A percentile compares a stretch with the other conserved stretches of the same genome.
These are phyloP conservation scores for Esperia sulphurella DNA, from an alignment of 2,888 invertebrate species.

Conservation along the genomic window DNA sequence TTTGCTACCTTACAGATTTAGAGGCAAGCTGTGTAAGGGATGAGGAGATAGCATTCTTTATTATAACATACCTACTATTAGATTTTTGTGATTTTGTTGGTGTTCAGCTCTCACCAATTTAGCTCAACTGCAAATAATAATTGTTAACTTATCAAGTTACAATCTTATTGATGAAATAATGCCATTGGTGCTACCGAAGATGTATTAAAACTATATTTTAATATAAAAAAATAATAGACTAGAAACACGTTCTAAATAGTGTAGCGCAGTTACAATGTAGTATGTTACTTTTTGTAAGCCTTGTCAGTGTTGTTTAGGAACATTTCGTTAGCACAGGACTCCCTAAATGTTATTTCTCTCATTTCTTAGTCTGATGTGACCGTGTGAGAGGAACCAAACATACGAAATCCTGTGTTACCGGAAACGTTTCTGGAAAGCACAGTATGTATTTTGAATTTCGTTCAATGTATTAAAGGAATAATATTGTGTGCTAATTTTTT, in stretches of 20 bases:
- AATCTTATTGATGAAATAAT: constrained; percentile 6
- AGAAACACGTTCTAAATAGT: constrained; percentile 29
- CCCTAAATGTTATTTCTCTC: too few species aligned
- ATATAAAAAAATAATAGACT: constrained; percentile 15
- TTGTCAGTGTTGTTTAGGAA: constrained; percentile 6
- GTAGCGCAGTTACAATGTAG: constrained; percentile 33
- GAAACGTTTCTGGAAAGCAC: too few species aligned
- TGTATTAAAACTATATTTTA: constrained; percentile 13
- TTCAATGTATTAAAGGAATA: constrained; percentile 31
- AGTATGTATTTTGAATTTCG: constrained; percentile 33
- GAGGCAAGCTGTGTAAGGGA: too few species aligned
- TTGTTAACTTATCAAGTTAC: not conserved
- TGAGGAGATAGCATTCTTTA: too few species aligned
- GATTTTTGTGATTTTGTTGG: too few species aligned
- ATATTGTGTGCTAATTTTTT: constrained; percentile 67
- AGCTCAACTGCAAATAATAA: not conserved
- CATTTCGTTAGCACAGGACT: too few species aligned
- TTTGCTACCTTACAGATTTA: too few species aligned
- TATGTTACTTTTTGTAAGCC: constrained; percentile 40
- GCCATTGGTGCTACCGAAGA: constrained; percentile 24
- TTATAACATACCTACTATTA: too few species aligned
- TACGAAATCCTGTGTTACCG: too few species aligned
- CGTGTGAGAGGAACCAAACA: too few species aligned
- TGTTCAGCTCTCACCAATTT: too few species aligned
- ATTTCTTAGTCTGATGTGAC: too few species aligned